These are phyloP conservation scores for Lithobius niger DNA, from an alignment of 1,140 invertebrate genomes.

Conservation along the genomic window DNA sequence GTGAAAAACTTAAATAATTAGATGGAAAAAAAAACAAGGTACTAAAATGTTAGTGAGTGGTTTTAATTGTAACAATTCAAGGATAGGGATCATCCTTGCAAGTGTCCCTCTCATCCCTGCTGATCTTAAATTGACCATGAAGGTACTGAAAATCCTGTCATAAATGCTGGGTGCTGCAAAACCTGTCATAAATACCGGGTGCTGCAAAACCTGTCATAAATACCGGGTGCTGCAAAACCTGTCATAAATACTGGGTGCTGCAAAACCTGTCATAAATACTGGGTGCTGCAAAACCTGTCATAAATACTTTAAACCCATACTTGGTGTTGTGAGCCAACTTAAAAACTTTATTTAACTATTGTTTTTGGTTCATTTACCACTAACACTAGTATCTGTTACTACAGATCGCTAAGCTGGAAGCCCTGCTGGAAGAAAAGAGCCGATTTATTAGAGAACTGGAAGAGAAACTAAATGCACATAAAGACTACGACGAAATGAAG, in stretches of 20 bases:
- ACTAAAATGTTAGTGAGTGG: too few relatives aligned
- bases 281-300: neutral
- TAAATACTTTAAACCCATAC: too few relatives aligned
- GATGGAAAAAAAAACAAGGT: too few relatives aligned
- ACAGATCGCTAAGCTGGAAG: slow-evolving; percentile 63
- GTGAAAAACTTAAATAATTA: too few relatives aligned
- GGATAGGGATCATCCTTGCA: too few relatives aligned
- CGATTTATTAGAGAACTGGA: slow-evolving; percentile 72
- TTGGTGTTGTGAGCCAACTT: neutral
- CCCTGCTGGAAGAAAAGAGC: slow-evolving; percentile 71
- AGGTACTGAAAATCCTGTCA: too few relatives aligned
- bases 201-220: neutral
- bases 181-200: too few relatives aligned
- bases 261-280: neutral
- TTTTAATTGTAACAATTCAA: too few relatives aligned
- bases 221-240: neutral
- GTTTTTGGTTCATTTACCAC: neutral
- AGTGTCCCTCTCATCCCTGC: too few relatives aligned
- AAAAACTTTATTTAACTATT: slow-evolving; percentile 3
- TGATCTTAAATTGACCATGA: too few relatives aligned
- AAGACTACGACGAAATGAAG: slow-evolving; percentile 81
- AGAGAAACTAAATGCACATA: slow-evolving; percentile 64
- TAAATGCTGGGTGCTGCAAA: too few relatives aligned
- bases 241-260: neutral
- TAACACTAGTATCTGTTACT: slow-evolving; percentile 6